Percentiles rank a stretch among this genome's conserved stretches.
phyloP scores from a whole-genome alignment of 2,797 vertebrate genomes.

The Microhierax caerulescens region DNA sequence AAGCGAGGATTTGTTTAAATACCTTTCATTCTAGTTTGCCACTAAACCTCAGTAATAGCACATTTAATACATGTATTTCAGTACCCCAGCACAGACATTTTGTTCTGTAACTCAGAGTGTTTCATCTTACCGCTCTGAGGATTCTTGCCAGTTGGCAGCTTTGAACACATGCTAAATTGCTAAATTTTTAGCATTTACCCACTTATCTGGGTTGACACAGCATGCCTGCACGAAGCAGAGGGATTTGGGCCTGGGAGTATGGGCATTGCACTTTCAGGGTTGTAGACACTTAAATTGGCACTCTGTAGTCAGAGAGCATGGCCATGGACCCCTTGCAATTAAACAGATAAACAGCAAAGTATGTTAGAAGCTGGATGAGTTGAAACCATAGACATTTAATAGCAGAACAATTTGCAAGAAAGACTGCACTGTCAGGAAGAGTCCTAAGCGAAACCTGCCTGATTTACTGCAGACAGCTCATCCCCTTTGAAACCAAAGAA shows the following conservation, averaged over 20 bases:
- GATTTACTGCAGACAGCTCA: not conserved
- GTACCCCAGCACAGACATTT: not conserved
- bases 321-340: not conserved
- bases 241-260: not conserved
- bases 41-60: not conserved
- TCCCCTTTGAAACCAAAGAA: not conserved
- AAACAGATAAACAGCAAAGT: not conserved
- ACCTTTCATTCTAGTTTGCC: not conserved
- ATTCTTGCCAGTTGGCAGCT: not conserved
- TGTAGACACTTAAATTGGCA: not conserved
- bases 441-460: not conserved
- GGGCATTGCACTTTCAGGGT: not conserved
- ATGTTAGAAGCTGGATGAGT: not conserved
- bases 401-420: not conserved
- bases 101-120: not conserved
- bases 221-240: not conserved
- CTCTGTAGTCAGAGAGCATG: not conserved
- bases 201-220: conserved; percentile 5
- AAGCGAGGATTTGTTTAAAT: not conserved
- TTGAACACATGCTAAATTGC: not conserved
- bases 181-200: not conserved
- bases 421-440: not conserved
- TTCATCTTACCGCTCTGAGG: not conserved
- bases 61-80: not conserved
- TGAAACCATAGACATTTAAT: not conserved